phyloP scores from a whole-genome alignment of 2,797 vertebrate genomes.

The Thripadectes ignobilis region DNA sequence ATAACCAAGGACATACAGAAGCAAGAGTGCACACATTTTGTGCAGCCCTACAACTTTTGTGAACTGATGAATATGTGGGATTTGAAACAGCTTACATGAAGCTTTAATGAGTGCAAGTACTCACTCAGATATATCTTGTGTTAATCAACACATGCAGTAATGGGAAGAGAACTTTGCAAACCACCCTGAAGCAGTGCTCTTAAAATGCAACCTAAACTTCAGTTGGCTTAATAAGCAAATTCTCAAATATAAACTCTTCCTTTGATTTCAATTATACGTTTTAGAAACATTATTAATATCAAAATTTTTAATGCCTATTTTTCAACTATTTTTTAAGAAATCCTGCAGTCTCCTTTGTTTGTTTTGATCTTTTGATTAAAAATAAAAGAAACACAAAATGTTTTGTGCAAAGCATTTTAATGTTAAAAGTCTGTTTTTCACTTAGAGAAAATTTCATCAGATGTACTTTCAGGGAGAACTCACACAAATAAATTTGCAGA shows the following conservation, averaged over 20 bases:
- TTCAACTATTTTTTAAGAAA: not conserved
- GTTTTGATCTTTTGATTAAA: not conserved
- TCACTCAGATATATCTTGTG: not conserved
- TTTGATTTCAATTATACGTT: not conserved
- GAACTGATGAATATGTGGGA: not conserved
- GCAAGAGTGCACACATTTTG: not conserved
- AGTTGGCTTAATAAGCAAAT: not conserved
- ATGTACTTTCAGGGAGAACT: not conserved
- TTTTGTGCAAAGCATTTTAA: not conserved
- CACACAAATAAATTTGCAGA: not conserved
- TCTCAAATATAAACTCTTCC: not conserved
- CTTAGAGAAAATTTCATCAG: not conserved
- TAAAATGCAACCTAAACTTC: not conserved
- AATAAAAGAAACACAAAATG: not conserved
- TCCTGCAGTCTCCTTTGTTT: not conserved
- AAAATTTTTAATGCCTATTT: not conserved
- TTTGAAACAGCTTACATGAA: not conserved
- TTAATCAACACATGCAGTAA: not conserved
- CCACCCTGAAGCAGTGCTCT: not conserved
- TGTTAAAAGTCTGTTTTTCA: not conserved
- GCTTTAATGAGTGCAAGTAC: not conserved
- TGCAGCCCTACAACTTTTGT: not conserved
- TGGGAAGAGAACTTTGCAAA: not conserved
- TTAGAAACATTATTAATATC: not conserved
- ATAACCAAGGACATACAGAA: not conserved